Percentiles rank a stretch among this genome's conserved stretches.
These are phyloP conservation scores for Caracal caracal DNA, from an alignment of 2,113 vertebrate genomes.

Conservation along the genomic window DNA sequence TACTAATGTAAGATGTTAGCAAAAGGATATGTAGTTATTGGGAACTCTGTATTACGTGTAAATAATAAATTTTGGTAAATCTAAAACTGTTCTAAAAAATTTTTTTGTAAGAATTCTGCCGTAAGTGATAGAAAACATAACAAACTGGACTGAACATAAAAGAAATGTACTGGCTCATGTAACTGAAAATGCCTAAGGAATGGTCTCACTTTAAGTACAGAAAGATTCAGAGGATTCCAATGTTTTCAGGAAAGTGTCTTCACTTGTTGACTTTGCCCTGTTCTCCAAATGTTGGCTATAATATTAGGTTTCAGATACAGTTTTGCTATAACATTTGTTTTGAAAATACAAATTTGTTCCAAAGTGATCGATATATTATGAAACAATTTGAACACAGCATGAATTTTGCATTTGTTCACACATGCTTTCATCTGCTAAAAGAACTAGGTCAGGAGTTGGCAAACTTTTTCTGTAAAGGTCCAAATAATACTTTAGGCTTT, in stretches of 20 bases:
- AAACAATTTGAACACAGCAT: not conserved
- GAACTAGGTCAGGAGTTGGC: not conserved
- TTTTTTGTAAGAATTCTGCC: not conserved
- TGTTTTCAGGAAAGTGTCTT: not conserved
- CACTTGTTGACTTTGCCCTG: not conserved
- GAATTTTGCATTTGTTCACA: not conserved
- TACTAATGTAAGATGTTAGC: not conserved
- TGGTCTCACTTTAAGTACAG: not conserved
- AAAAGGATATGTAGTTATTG: not conserved
- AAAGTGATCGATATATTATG: not conserved
- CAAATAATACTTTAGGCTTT: slow-evolving; percentile 17
- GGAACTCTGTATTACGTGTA: not conserved
- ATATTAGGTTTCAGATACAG: not conserved
- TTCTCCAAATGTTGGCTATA: not conserved
- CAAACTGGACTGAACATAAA: not conserved
- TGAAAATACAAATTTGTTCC: not conserved
- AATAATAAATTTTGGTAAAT: not conserved
- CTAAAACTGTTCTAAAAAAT: not conserved
- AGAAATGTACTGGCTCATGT: not conserved
- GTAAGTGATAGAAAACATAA: not conserved
- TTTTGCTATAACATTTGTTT: not conserved
- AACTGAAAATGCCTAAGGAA: not conserved
- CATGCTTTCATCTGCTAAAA: not conserved
- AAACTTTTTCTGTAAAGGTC: not conserved
- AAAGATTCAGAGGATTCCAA: not conserved